Percentiles rank a stretch among this genome's conserved stretches.
Evolutionary conservation across 2,797 vertebrate species (phyloP).

Genomic region (Orientallactaga sibirica): DNA sequence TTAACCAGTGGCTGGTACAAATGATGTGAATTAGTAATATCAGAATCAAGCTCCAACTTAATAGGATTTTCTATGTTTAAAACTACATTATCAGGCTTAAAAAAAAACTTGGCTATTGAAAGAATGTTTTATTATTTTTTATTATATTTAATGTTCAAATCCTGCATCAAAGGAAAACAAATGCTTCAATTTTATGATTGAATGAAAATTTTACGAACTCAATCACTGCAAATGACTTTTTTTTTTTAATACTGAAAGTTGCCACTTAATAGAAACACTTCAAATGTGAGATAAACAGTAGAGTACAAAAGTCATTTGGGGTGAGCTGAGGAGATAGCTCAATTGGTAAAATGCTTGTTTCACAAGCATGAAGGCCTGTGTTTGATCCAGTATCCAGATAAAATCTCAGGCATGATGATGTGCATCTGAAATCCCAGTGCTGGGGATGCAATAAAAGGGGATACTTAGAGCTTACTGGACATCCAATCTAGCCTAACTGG

Average conservation of each 20-base stretch:
- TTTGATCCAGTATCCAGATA: too few species aligned
- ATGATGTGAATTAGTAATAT: slow-evolving; percentile 49
- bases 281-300: slow-evolving; percentile 45
- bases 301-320: neutral
- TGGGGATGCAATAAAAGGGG: too few species aligned
- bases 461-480: too few species aligned
- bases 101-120: slow-evolving; percentile 47
- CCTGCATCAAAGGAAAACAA: slow-evolving; percentile 63
- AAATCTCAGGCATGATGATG: too few species aligned
- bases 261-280: neutral
- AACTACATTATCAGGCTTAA: slow-evolving; percentile 36
- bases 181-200: slow-evolving; percentile 39
- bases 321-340: too few species aligned
- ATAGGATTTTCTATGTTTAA: slow-evolving; percentile 19
- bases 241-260: slow-evolving; percentile 34
- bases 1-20: slow-evolving; percentile 28
- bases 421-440: too few species aligned
- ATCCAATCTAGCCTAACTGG: too few species aligned
- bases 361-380: too few species aligned
- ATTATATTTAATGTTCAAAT: slow-evolving; percentile 46
- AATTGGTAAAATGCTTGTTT: too few species aligned
- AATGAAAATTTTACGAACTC: slow-evolving; percentile 35
- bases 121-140: slow-evolving; percentile 7
- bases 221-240: slow-evolving; percentile 38
- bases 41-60: slow-evolving; percentile 18